These are phyloP conservation scores for Polylopha cassiicola DNA, from an alignment of 2,888 invertebrate species.

Conservation along the genomic window DNA sequence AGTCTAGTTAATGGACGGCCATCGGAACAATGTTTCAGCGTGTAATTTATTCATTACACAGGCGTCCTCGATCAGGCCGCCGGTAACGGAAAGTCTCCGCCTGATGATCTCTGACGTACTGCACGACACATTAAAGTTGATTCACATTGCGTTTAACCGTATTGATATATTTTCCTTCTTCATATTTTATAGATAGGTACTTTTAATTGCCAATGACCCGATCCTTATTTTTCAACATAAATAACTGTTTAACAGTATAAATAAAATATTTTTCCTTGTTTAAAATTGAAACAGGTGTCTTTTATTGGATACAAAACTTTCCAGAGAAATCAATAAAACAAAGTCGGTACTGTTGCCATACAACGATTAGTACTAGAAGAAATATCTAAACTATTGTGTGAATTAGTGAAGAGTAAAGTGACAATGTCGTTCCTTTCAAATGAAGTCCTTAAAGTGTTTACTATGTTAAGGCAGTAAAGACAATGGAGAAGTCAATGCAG, in stretches of 20 bases:
- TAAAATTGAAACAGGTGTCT: no score
- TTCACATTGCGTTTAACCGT: constrained; percentile 13
- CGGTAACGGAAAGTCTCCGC: constrained; percentile 67
- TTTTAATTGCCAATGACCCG: no score
- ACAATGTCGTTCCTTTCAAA: constrained; percentile 14
- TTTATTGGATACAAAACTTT: no score
- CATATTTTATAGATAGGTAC: no score
- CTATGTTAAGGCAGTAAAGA: constrained; percentile 24
- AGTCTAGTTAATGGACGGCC: constrained; percentile 63
- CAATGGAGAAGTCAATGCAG: constrained; percentile 55
- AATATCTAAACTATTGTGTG: no score
- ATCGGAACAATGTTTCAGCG: constrained; percentile 74
- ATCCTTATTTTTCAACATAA: no score
- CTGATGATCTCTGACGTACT: constrained; percentile 51
- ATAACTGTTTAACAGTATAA: no score
- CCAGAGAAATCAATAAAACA: no score
- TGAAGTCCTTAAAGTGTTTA: constrained; percentile 8
- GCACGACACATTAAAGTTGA: constrained; percentile 18
- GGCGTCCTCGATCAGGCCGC: constrained; percentile 68
- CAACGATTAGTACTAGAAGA: no score
- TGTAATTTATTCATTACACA: constrained; percentile 77
- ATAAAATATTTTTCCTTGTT: no score
- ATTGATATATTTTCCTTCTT: constrained; percentile 5
- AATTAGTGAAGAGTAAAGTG: constrained; percentile 9
- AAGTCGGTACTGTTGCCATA: no score